phyloP scores from a whole-genome alignment of 2,888 invertebrate species.

The Palloptera scutellata region DNA sequence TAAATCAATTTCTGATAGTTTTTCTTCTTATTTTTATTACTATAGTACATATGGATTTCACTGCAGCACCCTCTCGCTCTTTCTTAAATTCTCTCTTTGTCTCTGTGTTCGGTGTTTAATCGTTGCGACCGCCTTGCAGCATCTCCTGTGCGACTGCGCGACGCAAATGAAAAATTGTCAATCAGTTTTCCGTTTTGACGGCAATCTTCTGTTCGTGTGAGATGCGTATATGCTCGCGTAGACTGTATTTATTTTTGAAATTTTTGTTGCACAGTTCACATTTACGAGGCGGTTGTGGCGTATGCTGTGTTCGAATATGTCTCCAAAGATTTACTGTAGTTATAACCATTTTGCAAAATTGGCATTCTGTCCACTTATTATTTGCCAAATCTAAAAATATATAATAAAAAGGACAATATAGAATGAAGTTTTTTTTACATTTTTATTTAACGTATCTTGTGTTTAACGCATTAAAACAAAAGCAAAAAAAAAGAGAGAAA shows the following conservation, averaged over 20 bases:
- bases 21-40: no score
- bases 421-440: slow-evolving; percentile 27
- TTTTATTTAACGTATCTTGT: slow-evolving; percentile 18
- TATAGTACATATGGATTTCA: no score
- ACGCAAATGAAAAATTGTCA: slow-evolving; percentile 47
- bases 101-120: slow-evolving; percentile 13
- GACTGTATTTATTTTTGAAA: slow-evolving; percentile 65
- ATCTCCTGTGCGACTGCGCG: slow-evolving; percentile 34
- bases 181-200: slow-evolving; percentile 59
- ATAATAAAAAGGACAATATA: slow-evolving; percentile 51
- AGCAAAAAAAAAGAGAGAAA: slow-evolving; percentile 14
- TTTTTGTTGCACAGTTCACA: slow-evolving; percentile 65
- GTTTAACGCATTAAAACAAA: slow-evolving; percentile 25
- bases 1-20: no score
- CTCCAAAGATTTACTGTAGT: slow-evolving; percentile 66
- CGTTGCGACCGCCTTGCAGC: slow-evolving; percentile 26
- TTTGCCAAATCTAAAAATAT: slow-evolving; percentile 65
- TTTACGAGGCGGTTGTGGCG: slow-evolving; percentile 64
- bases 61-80: no score
- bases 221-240: slow-evolving; percentile 64
- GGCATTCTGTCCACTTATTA: slow-evolving; percentile 66
- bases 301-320: slow-evolving; percentile 65
- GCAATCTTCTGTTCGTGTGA: slow-evolving; percentile 63
- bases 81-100: no score
- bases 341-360: slow-evolving; percentile 66